Conservation (phyloP, 2,888 invertebrate genomes). For the Acrocera orbiculus region DNA sequence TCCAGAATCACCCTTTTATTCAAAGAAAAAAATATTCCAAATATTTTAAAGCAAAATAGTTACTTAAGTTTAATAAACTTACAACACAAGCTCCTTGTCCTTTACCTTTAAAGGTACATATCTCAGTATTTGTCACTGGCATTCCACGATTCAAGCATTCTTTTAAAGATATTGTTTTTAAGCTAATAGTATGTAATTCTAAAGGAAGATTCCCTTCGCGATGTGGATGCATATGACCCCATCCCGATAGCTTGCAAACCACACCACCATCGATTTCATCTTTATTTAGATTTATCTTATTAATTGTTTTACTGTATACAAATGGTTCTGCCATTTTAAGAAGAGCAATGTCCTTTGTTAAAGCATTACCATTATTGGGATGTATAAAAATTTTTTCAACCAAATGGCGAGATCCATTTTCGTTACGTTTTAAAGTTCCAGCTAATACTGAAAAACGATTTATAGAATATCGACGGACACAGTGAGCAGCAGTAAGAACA, state of each 20-base stretch:
- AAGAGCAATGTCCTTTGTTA: slow-evolving; percentile 29
- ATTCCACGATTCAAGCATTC: slow-evolving; percentile 22
- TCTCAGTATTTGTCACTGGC: slow-evolving; percentile 21
- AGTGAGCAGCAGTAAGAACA: slow-evolving; percentile 28
- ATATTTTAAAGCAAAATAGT: no score
- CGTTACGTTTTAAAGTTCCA: slow-evolving; percentile 11
- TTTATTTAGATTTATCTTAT: slow-evolving; percentile 27
- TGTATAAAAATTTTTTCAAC: slow-evolving; percentile 23
- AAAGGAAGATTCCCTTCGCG: slow-evolving; percentile 18
- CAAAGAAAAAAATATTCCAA: slow-evolving; percentile 6
- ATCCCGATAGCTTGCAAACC: slow-evolving; percentile 22
- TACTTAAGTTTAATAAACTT: no score
- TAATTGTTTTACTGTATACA: slow-evolving; percentile 21
- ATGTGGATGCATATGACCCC: slow-evolving; percentile 26
- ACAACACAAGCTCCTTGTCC: slow-evolving; percentile 24
- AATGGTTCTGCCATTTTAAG: slow-evolving; percentile 23
- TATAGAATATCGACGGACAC: slow-evolving; percentile 23
- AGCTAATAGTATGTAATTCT: slow-evolving; percentile 20
- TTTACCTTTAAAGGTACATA: slow-evolving; percentile 21
- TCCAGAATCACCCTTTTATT: slow-evolving; percentile 27
- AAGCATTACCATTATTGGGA: no score
- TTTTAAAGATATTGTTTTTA: slow-evolving; percentile 23
- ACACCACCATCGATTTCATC: slow-evolving; percentile 19
- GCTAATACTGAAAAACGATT: slow-evolving; percentile 9
- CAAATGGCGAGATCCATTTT: slow-evolving; percentile 19